These are phyloP conservation scores for Cryptosula pallasiana DNA, from an alignment of 2,888 invertebrate species.

Conservation along the genomic window DNA sequence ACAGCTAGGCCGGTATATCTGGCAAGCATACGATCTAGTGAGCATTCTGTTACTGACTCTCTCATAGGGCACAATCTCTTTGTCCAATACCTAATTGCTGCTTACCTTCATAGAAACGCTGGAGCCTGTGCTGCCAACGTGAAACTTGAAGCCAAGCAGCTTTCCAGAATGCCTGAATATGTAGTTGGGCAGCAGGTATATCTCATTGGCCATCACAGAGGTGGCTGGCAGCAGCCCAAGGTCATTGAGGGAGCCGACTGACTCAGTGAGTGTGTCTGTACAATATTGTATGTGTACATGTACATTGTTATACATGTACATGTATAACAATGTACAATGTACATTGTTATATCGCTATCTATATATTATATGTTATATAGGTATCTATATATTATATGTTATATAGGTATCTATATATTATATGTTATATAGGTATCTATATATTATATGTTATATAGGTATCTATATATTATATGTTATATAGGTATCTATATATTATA, in stretches of 20 bases:
- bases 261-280: slow-evolving; percentile 5
- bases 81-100: neutral
- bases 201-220: neutral
- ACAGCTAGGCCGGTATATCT: slow-evolving; percentile 9
- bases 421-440: too few species aligned
- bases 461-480: too few species aligned
- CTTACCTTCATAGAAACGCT: slow-evolving; percentile 7
- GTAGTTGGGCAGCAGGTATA: neutral
- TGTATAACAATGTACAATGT: too few species aligned
- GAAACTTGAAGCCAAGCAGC: slow-evolving; percentile 15
- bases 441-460: too few species aligned
- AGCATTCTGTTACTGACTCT: neutral
- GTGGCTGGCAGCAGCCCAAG: neutral
- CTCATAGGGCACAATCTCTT: neutral
- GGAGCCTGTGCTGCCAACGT: neutral
- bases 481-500: too few species aligned
- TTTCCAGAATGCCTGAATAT: neutral
- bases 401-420: too few species aligned
- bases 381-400: too few species aligned
- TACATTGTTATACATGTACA: too few species aligned
- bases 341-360: too few species aligned
- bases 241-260: neutral
- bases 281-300: too few species aligned
- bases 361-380: too few species aligned
- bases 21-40: neutral